Conservation (phyloP, 2,888 invertebrate genomes). For the Agrochola circellaris region DNA sequence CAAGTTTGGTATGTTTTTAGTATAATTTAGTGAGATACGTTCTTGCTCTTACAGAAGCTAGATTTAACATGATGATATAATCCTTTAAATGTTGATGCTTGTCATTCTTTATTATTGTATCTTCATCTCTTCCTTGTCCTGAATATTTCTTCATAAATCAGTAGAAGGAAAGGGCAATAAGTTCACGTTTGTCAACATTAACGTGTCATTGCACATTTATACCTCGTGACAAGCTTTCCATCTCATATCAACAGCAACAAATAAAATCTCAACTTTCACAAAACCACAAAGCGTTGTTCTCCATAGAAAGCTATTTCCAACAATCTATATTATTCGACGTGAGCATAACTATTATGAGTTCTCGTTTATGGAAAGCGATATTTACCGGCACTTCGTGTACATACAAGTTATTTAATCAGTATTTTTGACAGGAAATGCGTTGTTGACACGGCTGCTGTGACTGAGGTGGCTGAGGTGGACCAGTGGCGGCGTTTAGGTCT, state of each 20-base stretch:
- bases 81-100: neutral
- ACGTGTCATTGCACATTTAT: conserved; percentile 17
- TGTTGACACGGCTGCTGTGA: conserved; percentile 64
- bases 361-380: conserved; percentile 50
- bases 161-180: neutral
- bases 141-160: neutral
- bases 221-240: conserved; percentile 36
- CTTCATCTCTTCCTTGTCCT: neutral
- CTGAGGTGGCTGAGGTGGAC: conserved; percentile 29
- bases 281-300: conserved; percentile 57
- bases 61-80: neutral
- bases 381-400: conserved; percentile 53
- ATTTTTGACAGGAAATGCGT: conserved; percentile 69
- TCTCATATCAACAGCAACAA: conserved; percentile 24
- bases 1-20: neutral
- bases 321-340: conserved; percentile 53
- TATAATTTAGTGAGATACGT: neutral
- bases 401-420: conserved; percentile 66
- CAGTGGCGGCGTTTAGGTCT: conserved; percentile 54
- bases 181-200: neutral
- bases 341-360: conserved; percentile 39
- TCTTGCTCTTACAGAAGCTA: neutral
- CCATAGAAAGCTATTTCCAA: conserved; percentile 60
- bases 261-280: conserved; percentile 61
- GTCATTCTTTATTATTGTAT: neutral